These are phyloP conservation scores for Seira ritae DNA, from an alignment of 2,888 invertebrate genomes.

Conservation along the genomic window DNA sequence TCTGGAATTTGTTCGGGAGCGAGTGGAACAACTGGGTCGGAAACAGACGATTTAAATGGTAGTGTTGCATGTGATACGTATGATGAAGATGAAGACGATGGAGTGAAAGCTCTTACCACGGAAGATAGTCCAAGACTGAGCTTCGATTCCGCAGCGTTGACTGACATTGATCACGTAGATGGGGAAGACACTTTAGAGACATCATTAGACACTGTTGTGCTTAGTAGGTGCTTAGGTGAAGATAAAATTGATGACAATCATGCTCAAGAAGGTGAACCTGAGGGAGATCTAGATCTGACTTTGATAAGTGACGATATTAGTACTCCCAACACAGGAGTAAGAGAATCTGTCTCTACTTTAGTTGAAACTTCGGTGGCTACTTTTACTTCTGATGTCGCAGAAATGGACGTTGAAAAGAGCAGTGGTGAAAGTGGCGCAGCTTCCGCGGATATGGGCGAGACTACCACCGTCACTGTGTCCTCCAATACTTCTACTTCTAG, in stretches of 20 bases:
- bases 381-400: not conserved
- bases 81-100: slow-evolving; percentile 64
- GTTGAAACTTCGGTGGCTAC: slow-evolving; percentile 9
- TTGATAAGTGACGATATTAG: slow-evolving; percentile 47
- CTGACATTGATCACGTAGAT: slow-evolving; percentile 61
- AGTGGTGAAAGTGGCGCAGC: slow-evolving; percentile 26
- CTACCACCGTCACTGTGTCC: not conserved
- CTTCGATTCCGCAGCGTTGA: slow-evolving; percentile 69
- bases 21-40: slow-evolving; percentile 67
- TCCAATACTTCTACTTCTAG: slow-evolving; percentile 27
- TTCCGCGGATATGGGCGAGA: not conserved
- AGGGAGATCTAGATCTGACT: slow-evolving; percentile 60
- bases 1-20: slow-evolving; percentile 72
- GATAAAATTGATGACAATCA: slow-evolving; percentile 36
- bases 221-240: slow-evolving; percentile 49
- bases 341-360: slow-evolving; percentile 43
- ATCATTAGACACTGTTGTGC: slow-evolving; percentile 60
- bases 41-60: slow-evolving; percentile 67
- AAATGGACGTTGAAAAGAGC: slow-evolving; percentile 32
- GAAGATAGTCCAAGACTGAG: slow-evolving; percentile 69
- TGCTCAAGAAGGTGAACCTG: slow-evolving; percentile 30
- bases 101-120: slow-evolving; percentile 50
- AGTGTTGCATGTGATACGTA: slow-evolving; percentile 67
- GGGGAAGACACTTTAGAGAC: slow-evolving; percentile 54
- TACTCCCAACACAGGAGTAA: slow-evolving; percentile 38